phyloP scores from a whole-genome alignment of 2,797 vertebrate species.

The Siniperca scherzeri region DNA sequence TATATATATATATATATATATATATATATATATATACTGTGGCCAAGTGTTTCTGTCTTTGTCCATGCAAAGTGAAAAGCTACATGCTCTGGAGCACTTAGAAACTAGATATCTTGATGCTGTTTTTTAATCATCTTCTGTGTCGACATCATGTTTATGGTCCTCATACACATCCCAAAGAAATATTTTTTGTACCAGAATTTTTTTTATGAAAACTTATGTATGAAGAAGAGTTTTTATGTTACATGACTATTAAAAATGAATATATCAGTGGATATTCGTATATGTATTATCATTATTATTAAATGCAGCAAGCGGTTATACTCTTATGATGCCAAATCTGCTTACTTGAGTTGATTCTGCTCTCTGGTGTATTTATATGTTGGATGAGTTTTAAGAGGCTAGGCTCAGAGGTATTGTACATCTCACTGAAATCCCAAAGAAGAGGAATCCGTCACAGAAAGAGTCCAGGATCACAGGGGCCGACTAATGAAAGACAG shows the following conservation, averaged over 20 bases:
- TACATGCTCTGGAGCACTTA: background rate
- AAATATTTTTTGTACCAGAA: constrained; percentile 68
- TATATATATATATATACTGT: background rate
- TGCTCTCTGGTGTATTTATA: background rate
- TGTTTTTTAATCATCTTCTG: constrained; percentile 11
- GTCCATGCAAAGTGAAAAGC: background rate
- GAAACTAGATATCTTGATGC: constrained; percentile 3
- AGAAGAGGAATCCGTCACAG: constrained; percentile 3
- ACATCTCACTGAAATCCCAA: constrained; percentile 5
- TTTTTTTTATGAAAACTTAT: constrained; percentile 36
- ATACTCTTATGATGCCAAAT: background rate
- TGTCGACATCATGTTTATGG: constrained; percentile 18
- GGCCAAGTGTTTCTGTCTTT: background rate
- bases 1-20: no score
- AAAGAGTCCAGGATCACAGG: constrained; percentile 2
- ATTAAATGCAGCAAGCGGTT: background rate
- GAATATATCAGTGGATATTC: constrained; percentile 35
- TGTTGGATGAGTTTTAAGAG: background rate
- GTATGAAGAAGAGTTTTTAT: constrained; percentile 37
- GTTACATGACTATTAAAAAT: constrained; percentile 47
- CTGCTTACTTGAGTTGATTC: background rate
- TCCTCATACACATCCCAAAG: constrained; percentile 50
- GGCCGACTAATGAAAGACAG: constrained; percentile 48
- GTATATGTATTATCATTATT: background rate
- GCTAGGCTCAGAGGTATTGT: no score